A percentile compares a stretch with the other conserved stretches of the same genome.
These are phyloP conservation scores for Melanogrammus aeglefinus DNA, from an alignment of 2,797 vertebrate genomes.

Conservation along the genomic window DNA sequence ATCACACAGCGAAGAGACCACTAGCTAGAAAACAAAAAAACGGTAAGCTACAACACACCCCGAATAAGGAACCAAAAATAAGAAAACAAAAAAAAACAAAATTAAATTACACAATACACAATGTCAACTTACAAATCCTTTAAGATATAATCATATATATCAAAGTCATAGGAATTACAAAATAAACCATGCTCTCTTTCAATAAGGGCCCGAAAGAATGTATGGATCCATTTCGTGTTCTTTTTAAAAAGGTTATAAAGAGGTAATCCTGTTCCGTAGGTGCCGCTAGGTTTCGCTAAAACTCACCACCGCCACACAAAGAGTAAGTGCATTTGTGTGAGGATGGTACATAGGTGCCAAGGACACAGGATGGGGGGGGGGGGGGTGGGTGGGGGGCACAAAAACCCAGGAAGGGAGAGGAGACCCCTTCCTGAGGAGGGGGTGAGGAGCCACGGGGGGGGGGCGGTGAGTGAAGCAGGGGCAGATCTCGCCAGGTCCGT, in stretches of 20 bases:
- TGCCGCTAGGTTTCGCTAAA: constrained; percentile 37
- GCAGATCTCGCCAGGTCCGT: constrained; percentile 50
- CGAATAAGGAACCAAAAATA: constrained; percentile 66
- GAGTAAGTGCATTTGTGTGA: constrained; percentile 63
- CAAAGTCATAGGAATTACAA: constrained; percentile 74
- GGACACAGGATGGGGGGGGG: constrained; percentile 46
- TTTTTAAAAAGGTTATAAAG: constrained; percentile 72
- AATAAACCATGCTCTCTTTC: constrained; percentile 76
- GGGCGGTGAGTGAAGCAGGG: constrained; percentile 35
- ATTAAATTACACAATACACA: constrained; percentile 81
- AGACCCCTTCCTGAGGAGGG: constrained; percentile 22
- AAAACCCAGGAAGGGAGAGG: constrained; percentile 53
- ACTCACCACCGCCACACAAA: constrained; percentile 48
- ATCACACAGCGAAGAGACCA: constrained; percentile 83
- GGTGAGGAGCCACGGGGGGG: constrained; percentile 19
- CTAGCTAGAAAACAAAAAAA: constrained; percentile 59
- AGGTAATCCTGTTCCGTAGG: constrained; percentile 68
- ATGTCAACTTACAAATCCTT: constrained; percentile 78
- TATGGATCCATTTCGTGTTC: constrained; percentile 47
- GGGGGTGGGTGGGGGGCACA: constrained; percentile 44
- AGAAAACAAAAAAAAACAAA: constrained; percentile 46
- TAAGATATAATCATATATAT: constrained; percentile 73
- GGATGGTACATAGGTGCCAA: constrained; percentile 54
- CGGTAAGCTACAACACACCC: constrained; percentile 77
- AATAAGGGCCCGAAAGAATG: constrained; percentile 68